phyloP scores from a whole-genome alignment of 2,888 invertebrate species.

The Ochropleura leucogaster region DNA sequence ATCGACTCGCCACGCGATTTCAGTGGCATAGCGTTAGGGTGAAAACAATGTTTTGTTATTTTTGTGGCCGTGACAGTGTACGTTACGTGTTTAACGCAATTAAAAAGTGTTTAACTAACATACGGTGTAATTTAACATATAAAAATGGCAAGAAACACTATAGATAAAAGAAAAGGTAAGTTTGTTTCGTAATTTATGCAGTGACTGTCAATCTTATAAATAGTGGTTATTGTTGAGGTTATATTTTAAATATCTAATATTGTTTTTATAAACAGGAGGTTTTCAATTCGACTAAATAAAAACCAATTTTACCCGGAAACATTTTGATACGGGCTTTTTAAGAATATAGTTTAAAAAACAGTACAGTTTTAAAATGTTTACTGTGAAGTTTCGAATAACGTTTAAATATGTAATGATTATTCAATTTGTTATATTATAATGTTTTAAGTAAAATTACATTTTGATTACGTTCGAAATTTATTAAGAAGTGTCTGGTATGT shows the following conservation, averaged over 20 bases:
- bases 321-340: constrained; percentile 21
- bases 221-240: constrained; percentile 20
- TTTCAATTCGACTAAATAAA: constrained; percentile 12
- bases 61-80: constrained; percentile 36
- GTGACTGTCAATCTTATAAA: constrained; percentile 26
- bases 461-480: constrained; percentile 14
- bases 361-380: constrained; percentile 9
- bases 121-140: constrained; percentile 43
- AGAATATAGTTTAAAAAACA: constrained; percentile 13
- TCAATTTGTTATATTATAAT: constrained; percentile 12
- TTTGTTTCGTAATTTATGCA: constrained; percentile 43
- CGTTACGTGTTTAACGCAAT: constrained; percentile 44
- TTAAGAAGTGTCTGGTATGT: constrained; percentile 15
- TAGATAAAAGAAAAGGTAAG: constrained; percentile 46
- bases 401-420: constrained; percentile 10
- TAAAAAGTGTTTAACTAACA: constrained; percentile 32
- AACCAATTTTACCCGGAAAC: constrained; percentile 16
- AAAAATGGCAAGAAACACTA: constrained; percentile 48
- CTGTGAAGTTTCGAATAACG: constrained; percentile 14
- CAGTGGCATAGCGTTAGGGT: constrained; percentile 15
- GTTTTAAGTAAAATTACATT: constrained; percentile 13
- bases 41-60: constrained; percentile 23
- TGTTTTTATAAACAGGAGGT: constrained; percentile 16
- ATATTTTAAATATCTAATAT: constrained; percentile 22
- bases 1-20: constrained; percentile 15